Evolutionary conservation across 2,888 invertebrate species (phyloP).

Genomic region (Protonemura montana): DNA sequence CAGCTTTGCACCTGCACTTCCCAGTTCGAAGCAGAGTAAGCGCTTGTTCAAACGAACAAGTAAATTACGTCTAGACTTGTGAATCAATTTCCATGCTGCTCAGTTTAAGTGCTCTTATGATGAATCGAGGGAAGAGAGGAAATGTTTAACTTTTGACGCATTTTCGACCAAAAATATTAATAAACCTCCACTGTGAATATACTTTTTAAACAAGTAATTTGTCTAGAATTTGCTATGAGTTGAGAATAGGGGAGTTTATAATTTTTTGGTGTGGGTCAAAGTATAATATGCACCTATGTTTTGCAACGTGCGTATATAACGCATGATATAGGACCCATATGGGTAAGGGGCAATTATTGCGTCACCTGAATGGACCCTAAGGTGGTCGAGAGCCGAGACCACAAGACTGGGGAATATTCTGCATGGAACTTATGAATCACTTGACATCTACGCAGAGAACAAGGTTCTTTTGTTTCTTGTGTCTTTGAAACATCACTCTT

Average conservation of each 20-base stretch:
- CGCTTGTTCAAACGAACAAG: too few species aligned
- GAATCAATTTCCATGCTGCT: not conserved
- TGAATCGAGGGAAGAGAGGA: not conserved
- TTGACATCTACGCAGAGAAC: not conserved
- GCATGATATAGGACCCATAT: too few species aligned
- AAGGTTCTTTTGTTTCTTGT: not conserved
- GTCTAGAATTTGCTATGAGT: too few species aligned
- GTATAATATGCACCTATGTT: too few species aligned
- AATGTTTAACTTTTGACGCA: not conserved
- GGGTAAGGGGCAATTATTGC: too few species aligned
- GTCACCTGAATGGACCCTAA: too few species aligned
- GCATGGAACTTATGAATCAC: not conserved
- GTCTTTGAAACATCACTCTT: not conserved
- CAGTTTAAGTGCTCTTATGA: not conserved
- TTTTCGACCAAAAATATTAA: not conserved
- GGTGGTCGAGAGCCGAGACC: too few species aligned
- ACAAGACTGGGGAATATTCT: not conserved
- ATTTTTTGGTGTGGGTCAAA: too few species aligned
- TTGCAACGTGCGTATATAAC: too few species aligned
- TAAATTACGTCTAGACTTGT: not conserved
- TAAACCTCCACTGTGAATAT: not conserved
- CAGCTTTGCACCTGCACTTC: not conserved
- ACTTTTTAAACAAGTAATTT: not conserved
- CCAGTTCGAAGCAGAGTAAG: too few species aligned
- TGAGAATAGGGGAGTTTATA: too few species aligned